These are phyloP conservation scores for Erpornis zantholeuca DNA, from an alignment of 2,113 vertebrate species.

Conservation along the genomic window DNA sequence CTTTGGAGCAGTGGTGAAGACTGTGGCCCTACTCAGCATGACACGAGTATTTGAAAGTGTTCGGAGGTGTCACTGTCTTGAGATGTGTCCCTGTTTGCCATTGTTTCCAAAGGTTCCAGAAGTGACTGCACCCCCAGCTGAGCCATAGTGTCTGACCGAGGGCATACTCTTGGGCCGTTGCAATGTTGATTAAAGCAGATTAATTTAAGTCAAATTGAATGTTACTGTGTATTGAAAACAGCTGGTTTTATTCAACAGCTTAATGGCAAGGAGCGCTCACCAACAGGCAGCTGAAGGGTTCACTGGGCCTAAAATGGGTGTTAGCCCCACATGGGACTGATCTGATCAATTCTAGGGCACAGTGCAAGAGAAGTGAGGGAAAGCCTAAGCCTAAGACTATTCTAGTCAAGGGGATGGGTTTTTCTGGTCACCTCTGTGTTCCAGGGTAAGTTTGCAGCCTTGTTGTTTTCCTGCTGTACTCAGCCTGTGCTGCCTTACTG, in stretches of 20 bases:
- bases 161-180: background rate
- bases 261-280: background rate
- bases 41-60: background rate
- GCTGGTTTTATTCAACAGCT: background rate
- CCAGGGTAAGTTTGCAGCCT: background rate
- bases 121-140: background rate
- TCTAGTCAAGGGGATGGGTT: background rate
- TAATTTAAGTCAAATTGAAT: background rate
- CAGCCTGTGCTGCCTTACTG: background rate
- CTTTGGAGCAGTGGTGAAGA: background rate
- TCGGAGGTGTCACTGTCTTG: background rate
- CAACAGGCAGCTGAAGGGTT: background rate
- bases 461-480: background rate
- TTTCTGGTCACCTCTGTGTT: background rate
- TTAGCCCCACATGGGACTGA: background rate
- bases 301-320: background rate
- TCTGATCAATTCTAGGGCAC: background rate
- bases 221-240: background rate
- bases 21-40: background rate
- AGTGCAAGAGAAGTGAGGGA: background rate
- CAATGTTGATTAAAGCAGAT: background rate
- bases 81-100: background rate
- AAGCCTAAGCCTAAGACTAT: background rate
- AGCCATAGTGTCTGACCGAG: background rate
- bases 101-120: background rate